Conservation (phyloP, 1,140 invertebrate species). For the Zaprionus nigranus region DNA sequence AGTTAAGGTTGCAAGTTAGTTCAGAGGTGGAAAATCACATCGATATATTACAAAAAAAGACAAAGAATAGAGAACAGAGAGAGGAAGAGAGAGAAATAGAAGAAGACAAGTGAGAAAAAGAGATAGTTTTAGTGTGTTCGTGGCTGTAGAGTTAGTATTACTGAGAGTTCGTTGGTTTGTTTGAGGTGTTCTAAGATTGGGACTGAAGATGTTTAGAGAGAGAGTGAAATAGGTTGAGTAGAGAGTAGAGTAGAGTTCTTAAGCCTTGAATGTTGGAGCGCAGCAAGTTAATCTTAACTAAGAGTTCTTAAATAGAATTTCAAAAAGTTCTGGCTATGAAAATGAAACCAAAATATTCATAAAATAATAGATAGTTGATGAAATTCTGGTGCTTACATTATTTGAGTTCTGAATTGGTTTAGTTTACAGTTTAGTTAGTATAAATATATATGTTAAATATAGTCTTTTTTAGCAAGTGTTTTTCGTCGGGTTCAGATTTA, state of each 20-base stretch:
- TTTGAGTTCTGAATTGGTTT: constrained; percentile 39
- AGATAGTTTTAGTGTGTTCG: constrained; percentile 65
- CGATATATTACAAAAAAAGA: constrained; percentile 60
- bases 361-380: constrained; percentile 23
- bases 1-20: constrained; percentile 49
- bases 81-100: constrained; percentile 47
- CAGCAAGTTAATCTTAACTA: constrained; percentile 21
- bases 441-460: constrained; percentile 55
- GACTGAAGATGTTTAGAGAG: constrained; percentile 1
- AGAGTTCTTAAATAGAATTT: constrained; percentile 35
- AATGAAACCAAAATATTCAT: constrained; percentile 36
- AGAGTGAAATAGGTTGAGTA: neutral
- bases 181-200: constrained; percentile 36
- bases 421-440: constrained; percentile 51
- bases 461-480: constrained; percentile 76
- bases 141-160: constrained; percentile 46
- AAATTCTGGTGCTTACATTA: constrained; percentile 37
- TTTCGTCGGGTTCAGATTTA: constrained; percentile 85
- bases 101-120: constrained; percentile 69
- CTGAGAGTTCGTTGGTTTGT: constrained; percentile 34
- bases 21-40: constrained; percentile 53
- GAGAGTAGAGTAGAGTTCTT: constrained; percentile 1
- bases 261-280: constrained; percentile 17
- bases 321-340: constrained; percentile 69
- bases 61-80: constrained; percentile 68